Percentiles rank a stretch among this genome's conserved stretches.
Evolutionary conservation across 1,140 invertebrate species (phyloP).

Genomic region (Cherax quadricarinatus): DNA sequence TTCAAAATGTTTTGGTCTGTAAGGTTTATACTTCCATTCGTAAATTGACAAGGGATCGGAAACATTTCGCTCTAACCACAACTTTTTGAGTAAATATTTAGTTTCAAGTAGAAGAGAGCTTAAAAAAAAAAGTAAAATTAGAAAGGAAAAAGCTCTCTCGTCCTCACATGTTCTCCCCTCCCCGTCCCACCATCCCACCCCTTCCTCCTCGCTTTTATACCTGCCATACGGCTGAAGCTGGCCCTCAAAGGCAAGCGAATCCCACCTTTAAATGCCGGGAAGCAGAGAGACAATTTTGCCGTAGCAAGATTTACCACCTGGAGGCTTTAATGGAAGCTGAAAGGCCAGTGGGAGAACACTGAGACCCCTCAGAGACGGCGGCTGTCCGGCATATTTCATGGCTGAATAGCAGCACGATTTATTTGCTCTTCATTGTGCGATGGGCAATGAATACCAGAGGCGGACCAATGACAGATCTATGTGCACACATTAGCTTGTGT

Average conservation of each 20-base stretch:
- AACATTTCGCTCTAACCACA: too few relatives aligned
- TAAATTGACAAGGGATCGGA: too few relatives aligned
- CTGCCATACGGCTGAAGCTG: slow-evolving; percentile 1
- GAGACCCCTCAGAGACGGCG: not conserved
- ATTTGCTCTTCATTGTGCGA: not conserved
- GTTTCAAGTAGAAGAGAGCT: not conserved
- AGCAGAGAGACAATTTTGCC: not conserved
- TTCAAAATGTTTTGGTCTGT: too few relatives aligned
- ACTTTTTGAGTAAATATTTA: not conserved
- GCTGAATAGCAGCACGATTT: not conserved
- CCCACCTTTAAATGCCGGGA: not conserved
- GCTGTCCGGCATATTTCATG: slow-evolving; percentile 2
- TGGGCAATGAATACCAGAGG: not conserved
- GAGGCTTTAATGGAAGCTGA: not conserved
- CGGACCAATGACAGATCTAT: not conserved
- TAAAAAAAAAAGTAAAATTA: not conserved
- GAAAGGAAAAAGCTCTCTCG: not conserved
- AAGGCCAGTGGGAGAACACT: not conserved
- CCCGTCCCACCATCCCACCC: not conserved
- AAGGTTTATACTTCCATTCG: too few relatives aligned
- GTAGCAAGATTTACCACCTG: not conserved
- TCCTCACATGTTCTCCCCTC: too few relatives aligned
- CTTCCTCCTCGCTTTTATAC: not conserved
- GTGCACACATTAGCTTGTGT: not conserved
- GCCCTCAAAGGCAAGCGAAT: not conserved